Percentiles rank a stretch among this genome's conserved stretches.
phyloP scores from a whole-genome alignment of 2,113 vertebrate species.

The Pagrus major region DNA sequence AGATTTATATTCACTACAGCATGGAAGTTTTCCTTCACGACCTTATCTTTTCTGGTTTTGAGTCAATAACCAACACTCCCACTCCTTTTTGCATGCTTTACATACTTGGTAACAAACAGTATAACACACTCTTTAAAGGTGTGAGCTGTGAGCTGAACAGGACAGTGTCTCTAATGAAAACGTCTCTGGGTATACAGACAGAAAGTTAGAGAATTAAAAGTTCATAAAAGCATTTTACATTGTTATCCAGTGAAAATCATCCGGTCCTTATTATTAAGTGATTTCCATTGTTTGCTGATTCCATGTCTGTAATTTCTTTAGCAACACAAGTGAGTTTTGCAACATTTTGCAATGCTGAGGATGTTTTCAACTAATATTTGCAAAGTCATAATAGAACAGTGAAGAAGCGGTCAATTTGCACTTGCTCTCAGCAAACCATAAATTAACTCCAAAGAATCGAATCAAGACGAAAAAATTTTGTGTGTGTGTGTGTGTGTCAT shows the following conservation, averaged over 20 bases:
- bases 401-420: background rate
- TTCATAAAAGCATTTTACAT: background rate
- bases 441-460: background rate
- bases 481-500: conserved; percentile 32
- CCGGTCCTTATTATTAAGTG: background rate
- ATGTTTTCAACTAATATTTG: background rate
- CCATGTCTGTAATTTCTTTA: background rate
- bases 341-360: background rate
- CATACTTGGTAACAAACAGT: background rate
- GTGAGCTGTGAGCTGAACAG: background rate
- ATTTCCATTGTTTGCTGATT: background rate
- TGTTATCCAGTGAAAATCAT: background rate
- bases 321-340: background rate
- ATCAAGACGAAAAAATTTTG: no score
- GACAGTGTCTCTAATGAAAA: background rate
- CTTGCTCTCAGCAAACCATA: background rate
- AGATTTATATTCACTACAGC: background rate
- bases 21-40: background rate
- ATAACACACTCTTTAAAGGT: background rate
- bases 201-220: background rate
- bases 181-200: background rate
- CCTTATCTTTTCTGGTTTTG: background rate
- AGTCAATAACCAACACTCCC: background rate
- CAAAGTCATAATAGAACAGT: background rate
- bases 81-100: background rate